phyloP scores from a whole-genome alignment of 2,113 vertebrate species.

The Macrotis lagotis region DNA sequence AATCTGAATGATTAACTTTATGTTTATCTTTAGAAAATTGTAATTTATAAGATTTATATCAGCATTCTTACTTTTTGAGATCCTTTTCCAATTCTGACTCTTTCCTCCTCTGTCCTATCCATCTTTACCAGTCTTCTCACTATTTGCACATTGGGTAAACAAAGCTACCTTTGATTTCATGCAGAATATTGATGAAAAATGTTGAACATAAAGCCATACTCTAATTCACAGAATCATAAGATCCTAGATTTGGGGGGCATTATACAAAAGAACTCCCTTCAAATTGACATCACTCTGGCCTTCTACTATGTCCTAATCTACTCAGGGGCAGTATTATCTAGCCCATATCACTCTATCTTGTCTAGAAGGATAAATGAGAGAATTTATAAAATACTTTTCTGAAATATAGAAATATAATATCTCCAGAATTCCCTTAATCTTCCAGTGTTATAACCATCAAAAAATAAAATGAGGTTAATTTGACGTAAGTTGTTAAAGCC shows the following conservation, averaged over 20 bases:
- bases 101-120: neutral
- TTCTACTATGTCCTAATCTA: neutral
- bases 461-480: neutral
- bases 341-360: neutral
- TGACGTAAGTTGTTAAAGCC: neutral
- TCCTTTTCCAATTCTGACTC: neutral
- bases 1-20: neutral
- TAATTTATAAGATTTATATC: neutral
- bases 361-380: neutral
- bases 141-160: neutral
- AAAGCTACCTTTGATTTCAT: neutral
- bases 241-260: neutral
- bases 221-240: neutral
- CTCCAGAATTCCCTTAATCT: neutral
- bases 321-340: neutral
- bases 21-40: neutral
- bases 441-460: neutral
- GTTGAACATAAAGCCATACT: neutral
- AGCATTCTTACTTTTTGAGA: neutral
- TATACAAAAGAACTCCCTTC: neutral
- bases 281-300: neutral
- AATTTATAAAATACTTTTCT: neutral
- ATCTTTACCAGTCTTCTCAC: neutral
- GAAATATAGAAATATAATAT: neutral
- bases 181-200: neutral